phyloP scores from a whole-genome alignment of 2,888 invertebrate species.

The Melinopterus prodromus region DNA sequence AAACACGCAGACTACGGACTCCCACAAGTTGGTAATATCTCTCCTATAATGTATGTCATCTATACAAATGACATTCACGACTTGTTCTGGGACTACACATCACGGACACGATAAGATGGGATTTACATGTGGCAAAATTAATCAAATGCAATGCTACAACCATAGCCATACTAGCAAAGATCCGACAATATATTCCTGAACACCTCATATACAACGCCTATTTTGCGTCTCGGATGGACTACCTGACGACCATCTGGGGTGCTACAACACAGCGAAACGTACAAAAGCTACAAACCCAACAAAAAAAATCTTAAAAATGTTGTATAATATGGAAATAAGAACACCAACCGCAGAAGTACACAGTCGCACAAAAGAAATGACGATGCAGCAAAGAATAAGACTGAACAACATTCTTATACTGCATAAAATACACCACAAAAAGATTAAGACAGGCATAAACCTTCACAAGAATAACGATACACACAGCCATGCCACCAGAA shows the following conservation, averaged over 20 bases:
- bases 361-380: not conserved
- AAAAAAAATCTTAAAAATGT: constrained; percentile 24
- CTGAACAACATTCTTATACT: no score
- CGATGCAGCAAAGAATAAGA: not conserved
- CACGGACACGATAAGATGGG: no score
- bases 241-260: constrained; percentile 10
- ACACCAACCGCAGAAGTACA: constrained; percentile 12
- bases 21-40: constrained; percentile 11
- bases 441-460: no score
- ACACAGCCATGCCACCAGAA: no score
- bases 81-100: not conserved
- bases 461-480: no score
- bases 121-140: not conserved
- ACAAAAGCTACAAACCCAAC: constrained; percentile 19
- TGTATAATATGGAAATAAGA: constrained; percentile 17
- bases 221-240: constrained; percentile 14
- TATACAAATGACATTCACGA: constrained; percentile 15
- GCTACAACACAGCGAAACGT: constrained; percentile 15
- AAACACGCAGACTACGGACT: not conserved
- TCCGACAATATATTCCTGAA: not conserved
- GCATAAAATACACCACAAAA: no score
- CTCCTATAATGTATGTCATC: constrained; percentile 13
- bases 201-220: not conserved
- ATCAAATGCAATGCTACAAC: no score
- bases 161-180: not conserved